Conservation (phyloP, 2,797 vertebrate genomes). For the Gastrophryne carolinensis region DNA sequence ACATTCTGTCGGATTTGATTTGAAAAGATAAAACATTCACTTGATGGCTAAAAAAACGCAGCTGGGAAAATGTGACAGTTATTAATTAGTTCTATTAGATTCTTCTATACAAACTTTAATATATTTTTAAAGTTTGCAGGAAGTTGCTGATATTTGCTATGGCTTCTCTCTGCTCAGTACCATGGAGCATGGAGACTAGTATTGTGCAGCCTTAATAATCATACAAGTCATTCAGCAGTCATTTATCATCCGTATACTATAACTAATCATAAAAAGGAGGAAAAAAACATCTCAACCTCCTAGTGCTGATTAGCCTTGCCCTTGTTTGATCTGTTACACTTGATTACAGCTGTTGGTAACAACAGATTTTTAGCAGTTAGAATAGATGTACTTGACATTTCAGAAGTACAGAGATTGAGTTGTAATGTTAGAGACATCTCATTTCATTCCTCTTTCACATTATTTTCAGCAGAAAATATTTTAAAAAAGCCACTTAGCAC, state of each 20-base stretch:
- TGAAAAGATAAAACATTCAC: constrained; percentile 11
- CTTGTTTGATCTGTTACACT: constrained; percentile 32
- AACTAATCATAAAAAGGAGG: too few relatives aligned
- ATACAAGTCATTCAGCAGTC: too few relatives aligned
- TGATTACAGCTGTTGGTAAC: constrained; percentile 36
- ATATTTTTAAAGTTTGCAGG: too few relatives aligned
- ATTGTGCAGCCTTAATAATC: too few relatives aligned
- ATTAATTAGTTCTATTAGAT: constrained; percentile 39
- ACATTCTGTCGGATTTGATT: constrained; percentile 10
- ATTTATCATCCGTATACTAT: too few relatives aligned
- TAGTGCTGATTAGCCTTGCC: constrained; percentile 15
- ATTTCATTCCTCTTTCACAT: constrained; percentile 10
- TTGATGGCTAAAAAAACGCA: constrained; percentile 33
- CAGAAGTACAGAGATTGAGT: neutral
- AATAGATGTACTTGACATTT: constrained; percentile 37
- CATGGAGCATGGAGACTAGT: too few relatives aligned
- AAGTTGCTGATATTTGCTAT: too few relatives aligned
- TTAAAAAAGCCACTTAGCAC: neutral
- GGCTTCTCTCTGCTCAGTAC: too few relatives aligned
- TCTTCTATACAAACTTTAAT: constrained; percentile 23
- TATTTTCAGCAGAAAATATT: neutral
- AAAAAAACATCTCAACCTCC: constrained; percentile 8
- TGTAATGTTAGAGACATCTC: constrained; percentile 6
- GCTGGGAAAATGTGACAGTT: constrained; percentile 36
- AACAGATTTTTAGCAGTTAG: constrained; percentile 15